Evolutionary conservation across 2,113 vertebrate species (phyloP), one percentile per base, ranked within the genome.

Genomic region (Protomyctophum bolini): DNA sequence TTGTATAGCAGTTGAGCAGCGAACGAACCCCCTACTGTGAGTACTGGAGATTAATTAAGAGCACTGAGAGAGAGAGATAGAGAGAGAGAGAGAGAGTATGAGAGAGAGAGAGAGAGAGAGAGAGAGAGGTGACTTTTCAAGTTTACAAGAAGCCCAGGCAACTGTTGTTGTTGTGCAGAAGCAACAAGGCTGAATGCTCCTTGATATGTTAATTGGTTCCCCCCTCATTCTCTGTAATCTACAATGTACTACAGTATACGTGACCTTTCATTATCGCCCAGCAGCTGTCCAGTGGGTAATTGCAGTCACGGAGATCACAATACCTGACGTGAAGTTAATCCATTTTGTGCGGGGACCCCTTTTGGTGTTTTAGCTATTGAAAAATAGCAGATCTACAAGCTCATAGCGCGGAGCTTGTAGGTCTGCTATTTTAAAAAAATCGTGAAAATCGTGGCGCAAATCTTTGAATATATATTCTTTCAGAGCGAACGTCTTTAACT

Each of bases 1-100:
- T 87, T 87, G 83, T 76, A 89, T 76, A 89, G 85, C 83, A 85
- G 81, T 88, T 85, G 86, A 90, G 79, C 79, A 81, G 73, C 75
- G 33, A 41, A 41, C n/a, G n/a, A n/a, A n/a, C n/a, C 33, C 3
- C 33, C 33, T 41, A 41, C 33, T 41, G 33, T 71, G n/a, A 76
- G 75, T 21, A 21, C 21, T 21, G 21, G 1, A 21, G 21, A 87
- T 83, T 82, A 85, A 85, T 83, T 85, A 75, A 83, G 78, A 12
- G 15, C 59, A 70, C 50, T 49, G 73, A 76, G 82, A 77, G 33
- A 2, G 33, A 41, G 33, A 41, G 33, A 41, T 1, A 41, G 33
- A 41, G 33, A 41, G 33, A 41, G 33, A 41, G 33, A 41, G 5
- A 41, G 33, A 41, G 21, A 21, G 33, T 41, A 41, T 1, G 33